These are phyloP conservation scores for Ruditapes philippinarum DNA, from an alignment of 1,140 invertebrate genomes.

Conservation along the genomic window DNA sequence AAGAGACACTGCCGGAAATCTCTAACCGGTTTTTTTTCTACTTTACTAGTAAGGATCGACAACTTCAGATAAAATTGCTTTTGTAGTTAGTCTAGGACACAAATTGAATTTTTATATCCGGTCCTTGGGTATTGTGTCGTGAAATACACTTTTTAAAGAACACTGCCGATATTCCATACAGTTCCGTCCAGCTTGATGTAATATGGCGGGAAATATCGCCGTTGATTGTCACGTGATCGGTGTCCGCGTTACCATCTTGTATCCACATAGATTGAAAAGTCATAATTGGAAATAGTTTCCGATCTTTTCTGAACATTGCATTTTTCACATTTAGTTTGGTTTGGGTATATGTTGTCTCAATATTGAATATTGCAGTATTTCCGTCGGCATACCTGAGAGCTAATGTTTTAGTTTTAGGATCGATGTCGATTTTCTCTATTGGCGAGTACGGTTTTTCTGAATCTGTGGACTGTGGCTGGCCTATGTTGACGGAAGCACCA, in stretches of 20 bases:
- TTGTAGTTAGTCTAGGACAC: too few relatives aligned
- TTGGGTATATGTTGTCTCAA: neutral
- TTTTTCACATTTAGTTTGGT: conserved; percentile 52
- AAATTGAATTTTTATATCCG: conserved; percentile 54
- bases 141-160: conserved; percentile 60
- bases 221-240: conserved; percentile 59
- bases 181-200: conserved; percentile 37
- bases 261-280: conserved; percentile 65
- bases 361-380: neutral
- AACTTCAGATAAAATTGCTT: too few relatives aligned
- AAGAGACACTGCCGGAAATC: too few relatives aligned
- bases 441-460: conserved; percentile 37
- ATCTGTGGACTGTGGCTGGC: conserved; percentile 15
- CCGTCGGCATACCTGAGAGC: conserved; percentile 16
- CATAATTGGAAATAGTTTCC: conserved; percentile 39
- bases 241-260: conserved; percentile 53
- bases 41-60: too few relatives aligned
- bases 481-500: conserved; percentile 54
- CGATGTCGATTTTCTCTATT: conserved; percentile 23
- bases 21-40: too few relatives aligned
- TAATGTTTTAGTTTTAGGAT: conserved; percentile 10
- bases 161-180: conserved; percentile 53
- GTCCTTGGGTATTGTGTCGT: conserved; percentile 53
- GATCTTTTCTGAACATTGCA: conserved; percentile 31
- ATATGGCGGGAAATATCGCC: conserved; percentile 59